Base-by-base conservation (phyloP, 2,888 invertebrate species). In the Calliphora vomitoria region DNA sequence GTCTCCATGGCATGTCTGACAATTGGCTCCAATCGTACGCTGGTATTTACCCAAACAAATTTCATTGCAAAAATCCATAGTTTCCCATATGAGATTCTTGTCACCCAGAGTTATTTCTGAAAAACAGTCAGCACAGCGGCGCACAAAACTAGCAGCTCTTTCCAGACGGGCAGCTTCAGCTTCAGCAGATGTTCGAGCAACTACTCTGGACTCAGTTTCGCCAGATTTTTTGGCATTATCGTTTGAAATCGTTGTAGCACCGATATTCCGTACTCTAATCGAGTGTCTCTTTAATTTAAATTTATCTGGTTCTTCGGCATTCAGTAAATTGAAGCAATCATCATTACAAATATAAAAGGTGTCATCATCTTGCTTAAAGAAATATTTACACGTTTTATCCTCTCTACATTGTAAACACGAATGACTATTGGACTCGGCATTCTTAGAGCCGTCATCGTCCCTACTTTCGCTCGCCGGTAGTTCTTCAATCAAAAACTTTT, bases 31-130 rank as follows among this genome's bases (percentile, higher is more conserved):
- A 76, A 97, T 95, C 88, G 95, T 95, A 87, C 96, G 96, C 93
- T 98, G 98, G 93, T 96, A 97, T 91, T 95, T 95, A 89, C 97
- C 97, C 90, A 98, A 94, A 91, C 98, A 98, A 75, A 96, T 95
- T 93, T 98, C 98, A 89, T 97, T 97, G 92, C 98, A 98, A 92
- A 97, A 98, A 92, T 98, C 98, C 96, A 98, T 97, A 0, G 98
- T 97, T 93, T 98, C 98, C 98, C 98, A 98, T 0, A 96, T 96
- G 0, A 97, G 94, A 91, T 96, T 95, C 87, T 95, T 95, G 47
- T 96, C 96, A 71, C 95, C 95, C 4, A 93, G 91, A 0, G 95
- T 93, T 41, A 94, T 91, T 53, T 94, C 91, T 4, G 92, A 91
- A 18, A 93, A 92, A 91, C 97, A 97, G 82, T 95, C 95, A 0